These are phyloP conservation scores for Drosophila leontia DNA, from an alignment of 1,140 invertebrate species.

Conservation along the genomic window DNA sequence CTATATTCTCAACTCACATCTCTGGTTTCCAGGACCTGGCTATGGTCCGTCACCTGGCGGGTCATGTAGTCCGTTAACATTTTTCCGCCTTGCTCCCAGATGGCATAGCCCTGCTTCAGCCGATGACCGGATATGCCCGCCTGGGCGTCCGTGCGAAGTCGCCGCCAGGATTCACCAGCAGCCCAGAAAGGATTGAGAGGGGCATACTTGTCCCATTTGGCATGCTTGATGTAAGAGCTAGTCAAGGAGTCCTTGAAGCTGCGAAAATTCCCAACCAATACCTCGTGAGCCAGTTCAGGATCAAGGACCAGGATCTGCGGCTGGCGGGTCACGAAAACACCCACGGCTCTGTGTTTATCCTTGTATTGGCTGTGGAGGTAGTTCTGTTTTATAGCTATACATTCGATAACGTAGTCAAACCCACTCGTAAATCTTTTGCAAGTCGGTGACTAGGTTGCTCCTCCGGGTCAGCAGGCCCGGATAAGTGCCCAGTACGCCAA, in stretches of 20 bases:
- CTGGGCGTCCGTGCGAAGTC: slow-evolving; percentile 85
- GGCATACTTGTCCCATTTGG: slow-evolving; percentile 84
- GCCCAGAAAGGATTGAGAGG: slow-evolving; percentile 85
- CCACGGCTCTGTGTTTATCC: slow-evolving; percentile 71
- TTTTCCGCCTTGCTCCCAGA: slow-evolving; percentile 69
- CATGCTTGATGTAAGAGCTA: slow-evolving; percentile 57
- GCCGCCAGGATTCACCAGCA: slow-evolving; percentile 86
- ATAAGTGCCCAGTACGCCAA: slow-evolving; percentile 82
- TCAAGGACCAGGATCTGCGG: slow-evolving; percentile 86
- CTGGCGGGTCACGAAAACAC: slow-evolving; percentile 84
- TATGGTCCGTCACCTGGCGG: slow-evolving; percentile 6
- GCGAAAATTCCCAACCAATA: slow-evolving; percentile 86
- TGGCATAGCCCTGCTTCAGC: slow-evolving; percentile 60
- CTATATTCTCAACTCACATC: slow-evolving; percentile 52
- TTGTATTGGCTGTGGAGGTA: slow-evolving; percentile 49
- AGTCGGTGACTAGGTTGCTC: slow-evolving; percentile 67
- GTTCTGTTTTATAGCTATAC: background rate
- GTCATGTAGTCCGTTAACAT: slow-evolving; percentile 56
- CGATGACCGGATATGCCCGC: slow-evolving; percentile 85
- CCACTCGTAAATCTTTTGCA: slow-evolving; percentile 71
- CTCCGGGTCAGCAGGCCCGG: slow-evolving; percentile 82
- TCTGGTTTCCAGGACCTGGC: slow-evolving; percentile 62
- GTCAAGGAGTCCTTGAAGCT: slow-evolving; percentile 79
- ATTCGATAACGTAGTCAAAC: background rate
- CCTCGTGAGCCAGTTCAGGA: slow-evolving; percentile 85